phyloP scores from a whole-genome alignment of 1,140 invertebrate species.

The Nomia melanderi region DNA sequence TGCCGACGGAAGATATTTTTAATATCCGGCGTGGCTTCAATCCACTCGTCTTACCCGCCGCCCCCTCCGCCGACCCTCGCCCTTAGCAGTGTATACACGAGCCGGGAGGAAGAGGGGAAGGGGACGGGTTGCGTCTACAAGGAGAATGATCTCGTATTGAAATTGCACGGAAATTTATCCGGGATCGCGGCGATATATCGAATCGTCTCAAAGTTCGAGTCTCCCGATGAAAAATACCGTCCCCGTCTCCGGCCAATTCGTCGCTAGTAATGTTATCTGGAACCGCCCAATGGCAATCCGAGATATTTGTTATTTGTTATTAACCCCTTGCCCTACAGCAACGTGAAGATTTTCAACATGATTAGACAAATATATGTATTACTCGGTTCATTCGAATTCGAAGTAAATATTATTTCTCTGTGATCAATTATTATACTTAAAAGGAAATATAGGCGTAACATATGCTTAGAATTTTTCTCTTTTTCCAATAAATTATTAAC shows the following conservation, averaged over 20 bases:
- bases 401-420: too few relatives aligned
- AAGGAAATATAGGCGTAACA: too few relatives aligned
- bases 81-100: neutral
- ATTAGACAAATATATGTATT: too few relatives aligned
- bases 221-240: conserved; percentile 2
- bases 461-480: too few relatives aligned
- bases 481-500: too few relatives aligned
- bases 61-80: neutral
- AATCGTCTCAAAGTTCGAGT: conserved; percentile 1
- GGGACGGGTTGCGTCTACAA: conserved; percentile 24
- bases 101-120: neutral
- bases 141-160: conserved; percentile 50
- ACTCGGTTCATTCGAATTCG: too few relatives aligned
- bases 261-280: too few relatives aligned
- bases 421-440: too few relatives aligned
- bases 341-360: too few relatives aligned
- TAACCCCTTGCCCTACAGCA: too few relatives aligned
- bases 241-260: neutral
- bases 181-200: conserved; percentile 10
- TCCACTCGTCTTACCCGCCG: conserved; percentile 20
- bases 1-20: conserved; percentile 72
- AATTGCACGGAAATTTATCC: conserved; percentile 62
- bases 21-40: conserved; percentile 68
- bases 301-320: neutral
- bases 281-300: too few relatives aligned